Evolutionary conservation across 2,113 vertebrate species (phyloP), one percentile per base, ranked within the genome.

Genomic region (Sminthopsis crassicaudata): DNA sequence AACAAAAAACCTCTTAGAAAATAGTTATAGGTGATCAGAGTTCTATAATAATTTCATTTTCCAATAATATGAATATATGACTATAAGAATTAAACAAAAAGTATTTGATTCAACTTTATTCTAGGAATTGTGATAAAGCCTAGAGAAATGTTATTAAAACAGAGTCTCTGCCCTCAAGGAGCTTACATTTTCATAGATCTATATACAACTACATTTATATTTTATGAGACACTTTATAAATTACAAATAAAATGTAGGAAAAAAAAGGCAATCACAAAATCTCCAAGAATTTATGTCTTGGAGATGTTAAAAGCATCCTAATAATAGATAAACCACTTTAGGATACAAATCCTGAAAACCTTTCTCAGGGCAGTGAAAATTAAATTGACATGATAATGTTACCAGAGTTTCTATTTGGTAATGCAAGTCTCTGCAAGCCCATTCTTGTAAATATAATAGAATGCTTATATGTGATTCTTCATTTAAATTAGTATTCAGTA

Each of bases 371-470:
- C 48, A 51, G 30, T 76, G 46, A 92, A 76, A 30, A 92, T 27
- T 46, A 91, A 92, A 42, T 92, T 36, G 46, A 22, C 46, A 76
- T 36, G 67, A 76, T 51, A 50, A 90, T 30, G 46, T 93, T 42
- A 46, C 51, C 67, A 89, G 26, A 16, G 24, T 48, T 27, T 60
- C 51, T 90, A 22, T n/a, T 92, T 76, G 23, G 50, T 46, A 89
- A 89, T 93, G 51, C 67, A 88, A 50, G 23, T 46, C 51, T 93
- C n/a, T 53, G 53, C 42, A 89, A 25, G 48, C 25, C 76, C 51
- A 93, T 53, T 93, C 46, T 88, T 26, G n/a, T 46, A 67, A 53
- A 93, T 53, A 53, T 93, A 92, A 76, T 51, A 11, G 55, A 92
- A 51, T 11, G 27, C 50, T 53, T 27, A 36, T n/a, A 50, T 88